phyloP scores from a whole-genome alignment of 2,797 vertebrate species.

The Thaleichthys pacificus region DNA sequence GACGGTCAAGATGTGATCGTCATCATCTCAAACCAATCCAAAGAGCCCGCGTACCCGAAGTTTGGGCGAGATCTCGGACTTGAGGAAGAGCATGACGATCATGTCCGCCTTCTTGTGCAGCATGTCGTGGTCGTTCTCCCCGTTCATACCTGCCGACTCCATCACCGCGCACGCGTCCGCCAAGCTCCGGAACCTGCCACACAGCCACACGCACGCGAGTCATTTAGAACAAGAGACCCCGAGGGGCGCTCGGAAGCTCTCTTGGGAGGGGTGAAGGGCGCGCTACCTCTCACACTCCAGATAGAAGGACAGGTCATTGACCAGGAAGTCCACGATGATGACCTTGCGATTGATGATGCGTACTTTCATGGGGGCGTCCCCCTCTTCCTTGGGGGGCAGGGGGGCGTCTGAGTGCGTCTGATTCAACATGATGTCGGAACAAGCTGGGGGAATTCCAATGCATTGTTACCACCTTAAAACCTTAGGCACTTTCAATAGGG shows the following conservation, averaged over 20 bases:
- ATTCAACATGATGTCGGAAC: not conserved
- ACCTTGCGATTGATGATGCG: constrained; percentile 48
- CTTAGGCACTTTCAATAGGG: too few species aligned
- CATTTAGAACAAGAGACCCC: not conserved
- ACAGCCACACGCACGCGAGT: not conserved
- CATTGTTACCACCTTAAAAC: not conserved
- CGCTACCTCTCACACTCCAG: constrained; percentile 73
- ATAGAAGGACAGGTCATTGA: constrained; percentile 68
- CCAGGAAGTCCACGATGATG: constrained; percentile 60
- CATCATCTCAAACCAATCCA: too few species aligned
- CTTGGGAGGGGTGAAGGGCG: not conserved
- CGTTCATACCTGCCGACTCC: constrained; percentile 15
- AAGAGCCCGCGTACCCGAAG: constrained; percentile 55
- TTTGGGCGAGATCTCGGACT: constrained; percentile 63
- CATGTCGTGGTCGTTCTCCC: constrained; percentile 53
- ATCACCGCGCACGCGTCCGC: constrained; percentile 49
- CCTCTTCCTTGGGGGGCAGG: not conserved
- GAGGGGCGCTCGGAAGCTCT: not conserved
- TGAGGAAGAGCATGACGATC: constrained; percentile 69
- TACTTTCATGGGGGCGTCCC: constrained; percentile 27
- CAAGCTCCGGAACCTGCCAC: constrained; percentile 67
- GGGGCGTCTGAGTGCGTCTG: not conserved
- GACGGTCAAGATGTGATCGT: not conserved
- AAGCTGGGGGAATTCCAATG: not conserved
- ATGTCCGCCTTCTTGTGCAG: constrained; percentile 63